These are phyloP conservation scores for Hipposideros armiger DNA, from an alignment of 2,113 vertebrate genomes.

Conservation along the genomic window DNA sequence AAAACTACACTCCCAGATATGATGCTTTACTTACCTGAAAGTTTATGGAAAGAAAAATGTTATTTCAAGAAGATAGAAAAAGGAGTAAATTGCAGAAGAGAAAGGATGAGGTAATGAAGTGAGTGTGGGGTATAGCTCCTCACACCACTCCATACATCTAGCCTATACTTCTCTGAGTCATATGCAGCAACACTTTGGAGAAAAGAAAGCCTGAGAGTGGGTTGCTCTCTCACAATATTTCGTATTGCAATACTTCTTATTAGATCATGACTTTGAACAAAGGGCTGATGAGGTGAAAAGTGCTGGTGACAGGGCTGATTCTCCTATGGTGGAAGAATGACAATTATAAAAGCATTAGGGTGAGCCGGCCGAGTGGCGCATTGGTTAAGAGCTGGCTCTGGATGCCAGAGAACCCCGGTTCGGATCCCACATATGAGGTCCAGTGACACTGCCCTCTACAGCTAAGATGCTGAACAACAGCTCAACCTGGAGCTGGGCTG, in stretches of 20 bases:
- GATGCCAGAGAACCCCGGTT: too few species aligned
- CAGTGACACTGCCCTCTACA: too few species aligned
- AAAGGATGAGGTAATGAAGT: background rate
- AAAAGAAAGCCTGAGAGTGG: background rate
- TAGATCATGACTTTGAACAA: background rate
- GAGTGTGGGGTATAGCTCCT: background rate
- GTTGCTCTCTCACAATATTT: background rate
- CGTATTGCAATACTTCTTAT: background rate
- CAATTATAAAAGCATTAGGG: background rate
- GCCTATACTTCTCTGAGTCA: background rate
- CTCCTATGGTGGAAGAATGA: background rate
- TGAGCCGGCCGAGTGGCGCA: too few species aligned
- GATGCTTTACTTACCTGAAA: background rate
- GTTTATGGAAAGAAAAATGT: background rate
- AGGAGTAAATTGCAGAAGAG: background rate
- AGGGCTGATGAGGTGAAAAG: background rate
- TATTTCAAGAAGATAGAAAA: background rate
- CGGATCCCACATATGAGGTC: too few species aligned
- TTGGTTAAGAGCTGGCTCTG: too few species aligned
- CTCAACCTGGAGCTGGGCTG: too few species aligned
- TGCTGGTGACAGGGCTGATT: background rate
- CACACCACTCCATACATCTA: background rate
- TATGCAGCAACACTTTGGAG: background rate
- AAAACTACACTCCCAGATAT: background rate
- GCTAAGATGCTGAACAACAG: too few species aligned